Base-by-base conservation (phyloP, 1,140 invertebrate species). In the Protaetia brevitarsis region DNA sequence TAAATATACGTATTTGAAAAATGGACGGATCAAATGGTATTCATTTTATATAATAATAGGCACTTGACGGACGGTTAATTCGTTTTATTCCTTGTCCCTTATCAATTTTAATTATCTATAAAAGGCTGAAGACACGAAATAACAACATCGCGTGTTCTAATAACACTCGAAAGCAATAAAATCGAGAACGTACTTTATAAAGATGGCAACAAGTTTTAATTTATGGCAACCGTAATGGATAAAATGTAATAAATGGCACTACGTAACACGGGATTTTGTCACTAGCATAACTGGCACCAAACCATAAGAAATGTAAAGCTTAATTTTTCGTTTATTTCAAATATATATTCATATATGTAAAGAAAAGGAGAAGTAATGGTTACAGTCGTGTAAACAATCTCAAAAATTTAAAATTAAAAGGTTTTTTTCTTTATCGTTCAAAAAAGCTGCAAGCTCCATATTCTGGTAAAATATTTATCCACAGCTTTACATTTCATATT, bases 191-290 rank as follows among this genome's bases (percentile, higher is more conserved):
- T 51, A 51, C 41, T 51, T 51, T 51, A 16, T 34, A 62, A 62
- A 62, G 19, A 62, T 62, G 60, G 60, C 60, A 62, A 26, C 31
- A 34, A 30, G 29, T 62, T 62, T 62, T 19, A 36, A 51, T 51
- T 51, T 62, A 62, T 36, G 60, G 57, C 57, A 59, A 21, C 19
- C 41, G 41, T 51, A 23, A 51, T 51, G 26, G 41, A 51, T 51
- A 51, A 51, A 51, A 51, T 19, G 41, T 51, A 31, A 29, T 31
- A 59, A 59, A 62, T 62, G 60, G 60, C 60, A 62, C 60, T 62
- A 59, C 13, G 11, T 36, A 34, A 62, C 60, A 62, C 60, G 60
- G 60, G 60, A 31, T 26, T 62, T 62, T 13, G 41, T 51, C 13
- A 51, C 41, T 51, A 51, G 41, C 26, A 23, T 10, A 51, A 51